Conservation (phyloP, 2,888 invertebrate species). For the Synanthedon myopaeformis region DNA sequence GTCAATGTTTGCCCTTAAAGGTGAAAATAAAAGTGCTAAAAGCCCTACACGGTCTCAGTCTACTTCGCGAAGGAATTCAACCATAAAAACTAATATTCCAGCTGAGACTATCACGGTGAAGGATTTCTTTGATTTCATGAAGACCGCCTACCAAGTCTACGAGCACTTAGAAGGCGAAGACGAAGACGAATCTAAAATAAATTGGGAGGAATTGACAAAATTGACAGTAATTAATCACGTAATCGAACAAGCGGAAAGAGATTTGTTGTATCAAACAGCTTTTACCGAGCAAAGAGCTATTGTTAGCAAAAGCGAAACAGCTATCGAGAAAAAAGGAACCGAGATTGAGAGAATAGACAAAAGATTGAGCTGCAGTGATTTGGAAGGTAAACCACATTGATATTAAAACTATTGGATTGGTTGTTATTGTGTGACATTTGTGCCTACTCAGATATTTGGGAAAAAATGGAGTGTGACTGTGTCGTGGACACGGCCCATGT, state of each 20-base stretch:
- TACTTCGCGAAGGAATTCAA: conserved; percentile 29
- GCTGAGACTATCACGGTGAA: conserved; percentile 76
- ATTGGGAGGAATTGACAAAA: conserved; percentile 66
- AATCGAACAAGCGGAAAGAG: conserved; percentile 56
- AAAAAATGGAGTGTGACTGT: no score
- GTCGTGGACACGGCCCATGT: no score
- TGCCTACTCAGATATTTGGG: no score
- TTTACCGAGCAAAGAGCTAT: conserved; percentile 37
- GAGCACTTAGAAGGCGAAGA: conserved; percentile 57
- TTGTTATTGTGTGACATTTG: no score
- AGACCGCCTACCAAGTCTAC: conserved; percentile 78
- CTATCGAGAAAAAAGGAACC: conserved; percentile 30
- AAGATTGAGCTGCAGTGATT: conserved; percentile 48
- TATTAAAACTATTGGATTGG: not conserved
- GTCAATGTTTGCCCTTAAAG: conserved; percentile 52
- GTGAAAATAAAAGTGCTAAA: conserved; percentile 24
- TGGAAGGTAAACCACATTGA: conserved; percentile 32
- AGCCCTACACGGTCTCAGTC: conserved; percentile 32
- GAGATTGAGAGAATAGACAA: conserved; percentile 32
- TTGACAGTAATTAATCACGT: conserved; percentile 60
- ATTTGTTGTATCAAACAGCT: conserved; percentile 43
- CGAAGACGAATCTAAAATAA: conserved; percentile 50
- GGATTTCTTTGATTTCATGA: conserved; percentile 79
- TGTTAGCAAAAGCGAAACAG: conserved; percentile 49
- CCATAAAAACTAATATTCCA: conserved; percentile 23